Percentiles rank a stretch among this genome's conserved stretches.
phyloP scores from a whole-genome alignment of 2,888 invertebrate genomes.

The Drosophila cognata region DNA sequence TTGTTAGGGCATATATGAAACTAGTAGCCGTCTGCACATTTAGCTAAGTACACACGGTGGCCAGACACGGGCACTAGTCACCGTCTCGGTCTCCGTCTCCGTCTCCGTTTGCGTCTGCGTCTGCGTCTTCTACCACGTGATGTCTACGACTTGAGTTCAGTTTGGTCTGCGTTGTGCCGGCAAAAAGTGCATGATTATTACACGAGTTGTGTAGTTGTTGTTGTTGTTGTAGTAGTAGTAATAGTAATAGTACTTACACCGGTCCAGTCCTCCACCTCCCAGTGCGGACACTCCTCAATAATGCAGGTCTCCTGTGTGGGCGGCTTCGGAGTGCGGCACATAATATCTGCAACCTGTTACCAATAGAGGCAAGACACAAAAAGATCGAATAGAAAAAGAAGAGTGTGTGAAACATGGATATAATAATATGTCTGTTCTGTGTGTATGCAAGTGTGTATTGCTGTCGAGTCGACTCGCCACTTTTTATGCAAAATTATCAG shows the following conservation, averaged over 20 bases:
- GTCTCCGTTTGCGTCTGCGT: conserved; percentile 10
- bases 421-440: conserved; percentile 49
- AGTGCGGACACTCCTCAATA: conserved; percentile 93
- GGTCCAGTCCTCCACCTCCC: conserved; percentile 95
- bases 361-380: conserved; percentile 18
- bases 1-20: conserved; percentile 38
- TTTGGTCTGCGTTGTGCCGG: conserved; percentile 38
- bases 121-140: conserved; percentile 17
- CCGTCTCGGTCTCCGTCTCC: conserved; percentile 22
- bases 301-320: conserved; percentile 93
- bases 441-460: conserved; percentile 13
- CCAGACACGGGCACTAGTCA: conserved; percentile 63
- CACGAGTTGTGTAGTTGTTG: conserved; percentile 47
- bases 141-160: conserved; percentile 24
- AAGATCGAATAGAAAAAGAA: conserved; percentile 10
- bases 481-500: conserved; percentile 68
- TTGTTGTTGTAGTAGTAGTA: conserved; percentile 15
- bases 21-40: conserved; percentile 65
- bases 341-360: conserved; percentile 90
- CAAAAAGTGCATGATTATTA: conserved; percentile 67
- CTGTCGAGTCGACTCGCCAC: conserved; percentile 33
- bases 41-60: conserved; percentile 65
- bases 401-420: conserved; percentile 59
- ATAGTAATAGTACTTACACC: conserved; percentile 89
- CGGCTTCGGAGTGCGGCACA: conserved; percentile 91